These are phyloP conservation scores for Cancer borealis DNA, from an alignment of 2,888 invertebrate genomes.

Conservation along the genomic window DNA sequence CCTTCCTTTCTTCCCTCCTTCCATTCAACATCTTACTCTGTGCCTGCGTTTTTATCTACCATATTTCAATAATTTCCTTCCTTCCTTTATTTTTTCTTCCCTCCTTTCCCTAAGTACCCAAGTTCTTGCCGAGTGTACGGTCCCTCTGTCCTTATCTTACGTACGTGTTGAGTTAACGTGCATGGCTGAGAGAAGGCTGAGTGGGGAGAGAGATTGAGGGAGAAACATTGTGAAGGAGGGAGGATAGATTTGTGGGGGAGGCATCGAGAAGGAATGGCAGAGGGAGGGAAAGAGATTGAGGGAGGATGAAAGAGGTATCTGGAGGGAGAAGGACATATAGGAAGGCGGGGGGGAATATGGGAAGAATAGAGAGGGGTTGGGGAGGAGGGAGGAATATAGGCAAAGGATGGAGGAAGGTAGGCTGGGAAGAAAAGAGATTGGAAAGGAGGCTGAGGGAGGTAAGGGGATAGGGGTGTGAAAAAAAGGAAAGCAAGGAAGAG, in stretches of 20 bases:
- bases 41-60: neutral
- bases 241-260: too few relatives aligned
- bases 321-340: neutral
- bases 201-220: too few relatives aligned
- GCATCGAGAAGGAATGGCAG: too few relatives aligned
- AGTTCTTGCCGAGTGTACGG: neutral
- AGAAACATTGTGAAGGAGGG: too few relatives aligned
- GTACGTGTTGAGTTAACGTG: too few relatives aligned
- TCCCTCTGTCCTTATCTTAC: neutral
- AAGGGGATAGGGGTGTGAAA: neutral
- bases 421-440: neutral
- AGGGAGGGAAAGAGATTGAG: too few relatives aligned
- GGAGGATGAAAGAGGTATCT: neutral
- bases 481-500: neutral
- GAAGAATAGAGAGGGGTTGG: neutral
- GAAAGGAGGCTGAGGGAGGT: neutral
- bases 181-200: too few relatives aligned
- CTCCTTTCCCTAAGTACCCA: neutral
- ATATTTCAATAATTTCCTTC: neutral
- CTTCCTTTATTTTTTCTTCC: neutral
- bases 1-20: neutral
- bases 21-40: neutral
- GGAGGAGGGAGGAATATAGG: too few relatives aligned
- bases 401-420: too few relatives aligned
- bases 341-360: neutral